A percentile compares a stretch with the other conserved stretches of the same genome.
Conservation (phyloP, 2,888 invertebrate species). For the Bruchidius siliquastri region DNA sequence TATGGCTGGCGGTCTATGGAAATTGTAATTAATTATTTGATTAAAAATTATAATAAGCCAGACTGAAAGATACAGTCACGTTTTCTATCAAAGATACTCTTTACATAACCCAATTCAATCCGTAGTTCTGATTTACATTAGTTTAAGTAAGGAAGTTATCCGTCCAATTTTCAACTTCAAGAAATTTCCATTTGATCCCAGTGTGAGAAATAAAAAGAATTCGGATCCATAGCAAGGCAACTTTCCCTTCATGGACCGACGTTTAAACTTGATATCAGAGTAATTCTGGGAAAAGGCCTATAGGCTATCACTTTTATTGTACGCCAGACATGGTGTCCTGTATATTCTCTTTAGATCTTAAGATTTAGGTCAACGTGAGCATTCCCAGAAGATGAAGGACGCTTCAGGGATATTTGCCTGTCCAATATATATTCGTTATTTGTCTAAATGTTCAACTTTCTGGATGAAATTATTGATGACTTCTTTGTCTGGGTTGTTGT, state of each 20-base stretch:
- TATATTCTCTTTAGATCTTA: neutral
- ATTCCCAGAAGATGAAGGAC: neutral
- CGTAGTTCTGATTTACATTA: neutral
- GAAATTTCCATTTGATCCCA: neutral
- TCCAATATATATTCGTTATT: neutral
- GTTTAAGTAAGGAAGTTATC: neutral
- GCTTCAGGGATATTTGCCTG: neutral
- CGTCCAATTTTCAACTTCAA: neutral
- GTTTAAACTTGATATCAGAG: neutral
- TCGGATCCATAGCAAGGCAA: neutral
- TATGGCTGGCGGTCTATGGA: neutral
- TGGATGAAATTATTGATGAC: neutral
- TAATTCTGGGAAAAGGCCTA: neutral
- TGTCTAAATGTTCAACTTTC: neutral
- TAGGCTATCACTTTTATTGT: neutral
- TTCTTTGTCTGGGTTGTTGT: too few species aligned
- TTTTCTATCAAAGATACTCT: neutral
- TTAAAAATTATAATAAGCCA: neutral
- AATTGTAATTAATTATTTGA: neutral
- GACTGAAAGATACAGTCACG: neutral
- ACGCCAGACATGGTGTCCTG: neutral
- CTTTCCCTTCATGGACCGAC: neutral
- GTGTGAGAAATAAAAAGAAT: neutral
- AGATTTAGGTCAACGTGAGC: neutral
- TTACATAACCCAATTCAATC: too few species aligned